These are phyloP conservation scores for Epinephelus malabaricus DNA, from an alignment of 2,797 vertebrate species.

Conservation along the genomic window DNA sequence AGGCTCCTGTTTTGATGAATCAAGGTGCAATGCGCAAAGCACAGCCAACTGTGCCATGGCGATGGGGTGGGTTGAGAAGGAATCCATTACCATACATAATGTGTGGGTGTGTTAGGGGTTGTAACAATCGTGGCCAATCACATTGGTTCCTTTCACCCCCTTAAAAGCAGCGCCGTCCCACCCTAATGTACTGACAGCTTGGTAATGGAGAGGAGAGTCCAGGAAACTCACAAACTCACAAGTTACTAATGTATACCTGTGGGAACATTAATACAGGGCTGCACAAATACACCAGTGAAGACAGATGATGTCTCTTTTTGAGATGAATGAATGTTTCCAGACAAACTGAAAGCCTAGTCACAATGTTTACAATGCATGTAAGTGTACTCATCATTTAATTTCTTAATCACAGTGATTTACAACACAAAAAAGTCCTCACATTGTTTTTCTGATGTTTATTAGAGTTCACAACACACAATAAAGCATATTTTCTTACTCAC, in stretches of 20 bases:
- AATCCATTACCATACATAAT: constrained; percentile 63
- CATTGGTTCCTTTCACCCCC: constrained; percentile 19
- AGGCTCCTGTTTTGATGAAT: constrained; percentile 52
- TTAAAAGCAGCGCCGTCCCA: constrained; percentile 14
- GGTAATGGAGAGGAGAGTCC: constrained; percentile 4
- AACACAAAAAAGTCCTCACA: background rate
- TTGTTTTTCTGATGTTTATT: background rate
- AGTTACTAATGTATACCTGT: background rate
- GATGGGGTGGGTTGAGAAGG: constrained; percentile 38
- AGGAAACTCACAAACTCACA: background rate
- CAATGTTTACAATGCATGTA: background rate
- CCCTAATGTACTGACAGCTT: constrained; percentile 31
- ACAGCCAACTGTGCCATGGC: constrained; percentile 41
- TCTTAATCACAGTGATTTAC: background rate
- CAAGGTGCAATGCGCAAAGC: constrained; percentile 38
- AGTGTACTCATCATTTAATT: background rate
- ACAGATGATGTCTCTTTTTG: background rate
- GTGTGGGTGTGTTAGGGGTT: constrained; percentile 38
- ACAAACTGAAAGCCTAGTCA: background rate
- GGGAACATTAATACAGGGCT: background rate
- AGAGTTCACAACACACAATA: background rate
- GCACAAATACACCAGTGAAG: background rate
- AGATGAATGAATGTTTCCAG: background rate
- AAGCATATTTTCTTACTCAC: background rate
- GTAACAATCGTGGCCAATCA: constrained; percentile 45